A percentile compares a stretch with the other conserved stretches of the same genome.
These are phyloP conservation scores for Bombyx mandarina DNA, from an alignment of 1,140 invertebrate genomes.

Conservation along the genomic window DNA sequence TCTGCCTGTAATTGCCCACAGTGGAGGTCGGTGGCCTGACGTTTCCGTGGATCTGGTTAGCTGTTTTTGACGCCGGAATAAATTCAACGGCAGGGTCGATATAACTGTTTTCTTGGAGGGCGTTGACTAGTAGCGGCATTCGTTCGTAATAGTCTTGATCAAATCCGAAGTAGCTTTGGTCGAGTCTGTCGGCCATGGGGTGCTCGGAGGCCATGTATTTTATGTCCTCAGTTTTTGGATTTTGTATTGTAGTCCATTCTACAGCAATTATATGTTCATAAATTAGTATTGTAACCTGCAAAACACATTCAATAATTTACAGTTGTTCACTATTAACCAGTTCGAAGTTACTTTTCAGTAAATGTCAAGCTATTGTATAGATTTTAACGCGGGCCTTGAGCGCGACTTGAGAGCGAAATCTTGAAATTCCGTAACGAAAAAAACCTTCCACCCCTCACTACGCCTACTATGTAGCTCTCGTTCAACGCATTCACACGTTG, in stretches of 20 bases:
- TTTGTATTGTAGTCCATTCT: slow-evolving; percentile 60
- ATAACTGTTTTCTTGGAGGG: slow-evolving; percentile 55
- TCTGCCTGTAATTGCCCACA: slow-evolving; percentile 9
- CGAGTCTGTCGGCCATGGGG: slow-evolving; percentile 51
- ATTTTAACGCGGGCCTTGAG: too few species aligned
- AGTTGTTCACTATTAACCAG: too few species aligned
- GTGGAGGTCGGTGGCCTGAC: slow-evolving; percentile 11
- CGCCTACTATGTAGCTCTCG: too few species aligned
- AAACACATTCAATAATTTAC: slow-evolving; percentile 5
- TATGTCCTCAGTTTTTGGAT: slow-evolving; percentile 19
- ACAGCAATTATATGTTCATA: slow-evolving; percentile 61
- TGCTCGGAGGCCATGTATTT: slow-evolving; percentile 17
- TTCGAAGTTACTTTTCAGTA: too few species aligned
- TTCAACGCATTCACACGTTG: too few species aligned
- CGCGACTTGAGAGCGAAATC: too few species aligned
- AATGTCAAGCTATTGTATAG: too few species aligned
- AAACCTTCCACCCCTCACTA: too few species aligned
- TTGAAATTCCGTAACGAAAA: too few species aligned
- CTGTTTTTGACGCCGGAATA: slow-evolving; percentile 16
- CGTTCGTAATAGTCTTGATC: slow-evolving; percentile 63
- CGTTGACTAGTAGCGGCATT: slow-evolving; percentile 60
- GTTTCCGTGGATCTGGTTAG: slow-evolving; percentile 14
- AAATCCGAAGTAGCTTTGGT: slow-evolving; percentile 51
- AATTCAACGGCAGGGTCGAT: slow-evolving; percentile 30
- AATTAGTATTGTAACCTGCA: slow-evolving; percentile 65